Percentiles rank a stretch among this genome's conserved stretches.
Conservation (phyloP, 1,140 invertebrate species). For the Drosophila yakuba region DNA sequence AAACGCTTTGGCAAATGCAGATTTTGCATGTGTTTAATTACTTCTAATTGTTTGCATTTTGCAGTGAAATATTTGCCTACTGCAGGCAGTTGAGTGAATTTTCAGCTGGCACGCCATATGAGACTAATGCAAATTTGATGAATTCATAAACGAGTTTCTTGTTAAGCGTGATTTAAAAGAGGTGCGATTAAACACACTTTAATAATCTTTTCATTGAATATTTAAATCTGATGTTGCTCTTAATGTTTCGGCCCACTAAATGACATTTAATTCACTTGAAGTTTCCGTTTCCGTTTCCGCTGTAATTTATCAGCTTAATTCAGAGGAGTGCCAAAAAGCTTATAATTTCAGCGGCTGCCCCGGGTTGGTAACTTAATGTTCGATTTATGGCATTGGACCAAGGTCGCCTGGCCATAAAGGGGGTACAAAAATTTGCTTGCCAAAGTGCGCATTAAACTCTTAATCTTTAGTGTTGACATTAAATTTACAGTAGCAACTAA, state of each 20-base stretch:
- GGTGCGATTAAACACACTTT: neutral
- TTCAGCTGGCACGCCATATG: slow-evolving; percentile 20
- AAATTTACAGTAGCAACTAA: slow-evolving; percentile 66
- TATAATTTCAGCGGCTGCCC: slow-evolving; percentile 10
- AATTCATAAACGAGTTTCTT: slow-evolving; percentile 18
- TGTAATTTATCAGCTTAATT: slow-evolving; percentile 11
- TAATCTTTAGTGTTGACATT: slow-evolving; percentile 81
- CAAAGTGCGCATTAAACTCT: slow-evolving; percentile 73
- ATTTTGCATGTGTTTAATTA: slow-evolving; percentile 61
- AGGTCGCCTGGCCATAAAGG: slow-evolving; percentile 23
- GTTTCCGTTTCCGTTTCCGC: neutral
- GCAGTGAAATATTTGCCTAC: slow-evolving; percentile 16
- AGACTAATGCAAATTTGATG: neutral
- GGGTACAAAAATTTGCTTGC: slow-evolving; percentile 63
- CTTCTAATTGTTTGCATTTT: slow-evolving; percentile 47
- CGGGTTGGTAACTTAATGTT: slow-evolving; percentile 37
- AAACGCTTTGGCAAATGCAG: slow-evolving; percentile 34
- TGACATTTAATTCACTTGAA: neutral
- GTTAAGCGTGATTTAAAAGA: neutral
- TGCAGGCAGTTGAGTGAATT: slow-evolving; percentile 2
- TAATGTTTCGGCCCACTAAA: neutral
- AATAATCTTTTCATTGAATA: too few species aligned
- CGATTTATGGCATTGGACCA: slow-evolving; percentile 36
- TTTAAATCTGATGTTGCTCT: too few species aligned
- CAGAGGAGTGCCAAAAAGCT: slow-evolving; percentile 16